Evolutionary conservation across 2,113 vertebrate genomes (phyloP).

Genomic region (Chaetodon auriga): DNA sequence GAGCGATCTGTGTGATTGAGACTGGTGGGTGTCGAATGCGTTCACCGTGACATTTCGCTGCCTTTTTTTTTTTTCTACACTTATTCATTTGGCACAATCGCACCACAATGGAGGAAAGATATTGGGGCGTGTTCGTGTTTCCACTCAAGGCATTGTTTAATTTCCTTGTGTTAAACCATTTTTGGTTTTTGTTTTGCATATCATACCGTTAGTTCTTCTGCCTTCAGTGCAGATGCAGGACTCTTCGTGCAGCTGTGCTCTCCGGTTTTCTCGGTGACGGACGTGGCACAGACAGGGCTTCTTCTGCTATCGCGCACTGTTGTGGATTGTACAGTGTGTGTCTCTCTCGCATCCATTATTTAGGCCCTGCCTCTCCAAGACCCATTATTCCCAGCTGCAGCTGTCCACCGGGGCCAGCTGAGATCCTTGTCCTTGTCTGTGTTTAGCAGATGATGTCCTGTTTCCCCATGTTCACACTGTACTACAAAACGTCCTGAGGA

Average conservation of each 20-base stretch:
- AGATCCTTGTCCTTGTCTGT: conserved; percentile 67
- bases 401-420: conserved; percentile 52
- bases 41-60: conserved; percentile 11
- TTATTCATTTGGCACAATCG: conserved; percentile 44
- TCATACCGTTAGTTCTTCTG: not conserved
- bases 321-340: conserved; percentile 24
- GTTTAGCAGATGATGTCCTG: conserved; percentile 76
- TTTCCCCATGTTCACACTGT: conserved; percentile 70
- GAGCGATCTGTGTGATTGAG: conserved; percentile 48
- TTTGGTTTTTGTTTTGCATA: conserved; percentile 11
- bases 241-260: not conserved
- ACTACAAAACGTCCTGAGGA: conserved; percentile 66
- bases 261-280: conserved; percentile 1
- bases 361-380: conserved; percentile 64
- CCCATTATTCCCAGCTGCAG: conserved; percentile 68
- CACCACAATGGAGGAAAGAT: not conserved
- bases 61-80: conserved; percentile 36
- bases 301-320: conserved; percentile 21
- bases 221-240: not conserved
- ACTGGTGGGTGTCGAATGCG: conserved; percentile 39
- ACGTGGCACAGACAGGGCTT: conserved; percentile 5
- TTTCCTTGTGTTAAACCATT: conserved; percentile 4
- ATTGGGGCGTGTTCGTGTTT: not conserved
- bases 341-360: conserved; percentile 76
- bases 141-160: conserved; percentile 9